Conservation (phyloP, 2,113 vertebrate genomes). For the Oriolus oriolus region DNA sequence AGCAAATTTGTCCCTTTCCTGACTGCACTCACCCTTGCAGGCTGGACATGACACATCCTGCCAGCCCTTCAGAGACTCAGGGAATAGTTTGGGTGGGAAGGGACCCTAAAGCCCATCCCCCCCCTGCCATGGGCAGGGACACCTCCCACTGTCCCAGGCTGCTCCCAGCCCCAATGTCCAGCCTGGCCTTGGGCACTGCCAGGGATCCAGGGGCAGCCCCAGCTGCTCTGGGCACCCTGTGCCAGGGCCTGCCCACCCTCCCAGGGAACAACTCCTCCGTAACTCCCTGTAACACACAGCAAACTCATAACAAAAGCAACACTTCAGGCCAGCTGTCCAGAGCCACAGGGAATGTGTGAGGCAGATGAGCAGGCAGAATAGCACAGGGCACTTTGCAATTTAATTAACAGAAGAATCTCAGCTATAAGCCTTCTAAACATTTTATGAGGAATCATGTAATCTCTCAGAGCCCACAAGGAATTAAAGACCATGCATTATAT, state of each 20-base stretch:
- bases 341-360: not conserved
- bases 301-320: not conserved
- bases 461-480: not conserved
- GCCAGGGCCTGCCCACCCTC: not conserved
- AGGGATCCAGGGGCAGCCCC: not conserved
- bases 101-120: fast-evolving
- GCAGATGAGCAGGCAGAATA: not conserved
- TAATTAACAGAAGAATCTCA: not conserved
- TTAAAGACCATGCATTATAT: not conserved
- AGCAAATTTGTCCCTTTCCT: not conserved
- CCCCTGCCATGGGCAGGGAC: not conserved
- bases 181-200: not conserved
- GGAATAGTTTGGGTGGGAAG: fast-evolving
- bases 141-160: not conserved
- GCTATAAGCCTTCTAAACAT: not conserved
- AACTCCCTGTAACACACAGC: too few species aligned
- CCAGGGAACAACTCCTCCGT: not conserved
- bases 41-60: not conserved
- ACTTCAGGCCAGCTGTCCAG: not conserved
- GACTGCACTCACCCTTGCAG: not conserved
- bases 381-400: not conserved
- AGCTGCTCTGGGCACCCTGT: not conserved
- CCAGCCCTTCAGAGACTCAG: fast-evolving
- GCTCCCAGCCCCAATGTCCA: not conserved
- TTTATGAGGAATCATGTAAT: not conserved